Conservation (phyloP, 2,113 vertebrate genomes). For the Ursus arctos region DNA sequence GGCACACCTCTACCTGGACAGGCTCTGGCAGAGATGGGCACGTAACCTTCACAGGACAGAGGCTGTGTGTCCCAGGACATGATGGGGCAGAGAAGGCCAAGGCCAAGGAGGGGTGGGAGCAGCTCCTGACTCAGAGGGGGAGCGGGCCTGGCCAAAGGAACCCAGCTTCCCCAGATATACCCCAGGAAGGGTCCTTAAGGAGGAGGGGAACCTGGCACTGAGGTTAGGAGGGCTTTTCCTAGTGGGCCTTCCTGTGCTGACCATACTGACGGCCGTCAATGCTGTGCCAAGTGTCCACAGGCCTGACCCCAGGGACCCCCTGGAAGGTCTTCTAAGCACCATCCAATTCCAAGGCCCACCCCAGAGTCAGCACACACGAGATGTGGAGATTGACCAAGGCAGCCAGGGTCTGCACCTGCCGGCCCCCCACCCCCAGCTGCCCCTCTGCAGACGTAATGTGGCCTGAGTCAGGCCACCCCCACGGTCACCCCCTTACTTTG, state of each 20-base stretch:
- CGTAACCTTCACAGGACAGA: rapidly evolving
- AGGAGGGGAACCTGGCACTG: neutral
- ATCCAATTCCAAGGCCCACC: neutral
- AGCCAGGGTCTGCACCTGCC: rapidly evolving
- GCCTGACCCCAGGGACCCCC: neutral
- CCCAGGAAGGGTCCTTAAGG: neutral
- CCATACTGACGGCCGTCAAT: rapidly evolving
- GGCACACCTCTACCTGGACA: neutral
- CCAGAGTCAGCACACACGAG: no score
- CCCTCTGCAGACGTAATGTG: rapidly evolving
- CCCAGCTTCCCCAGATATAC: neutral
- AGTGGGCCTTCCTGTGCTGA: neutral
- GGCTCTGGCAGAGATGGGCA: neutral
- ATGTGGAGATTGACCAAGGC: rapidly evolving
- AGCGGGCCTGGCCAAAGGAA: neutral
- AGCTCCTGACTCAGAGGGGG: neutral
- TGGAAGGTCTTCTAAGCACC: neutral
- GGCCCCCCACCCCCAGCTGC: rapidly evolving
- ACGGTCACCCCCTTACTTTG: slow-evolving; percentile 72
- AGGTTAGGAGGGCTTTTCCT: rapidly evolving
- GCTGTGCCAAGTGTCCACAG: rapidly evolving
- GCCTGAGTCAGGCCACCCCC: rapidly evolving
- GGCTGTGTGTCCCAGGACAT: rapidly evolving
- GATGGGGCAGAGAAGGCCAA: rapidly evolving
- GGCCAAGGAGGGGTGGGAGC: rapidly evolving